phyloP scores from a whole-genome alignment of 2,888 invertebrate genomes.

The Hemistola chrysoprasaria region DNA sequence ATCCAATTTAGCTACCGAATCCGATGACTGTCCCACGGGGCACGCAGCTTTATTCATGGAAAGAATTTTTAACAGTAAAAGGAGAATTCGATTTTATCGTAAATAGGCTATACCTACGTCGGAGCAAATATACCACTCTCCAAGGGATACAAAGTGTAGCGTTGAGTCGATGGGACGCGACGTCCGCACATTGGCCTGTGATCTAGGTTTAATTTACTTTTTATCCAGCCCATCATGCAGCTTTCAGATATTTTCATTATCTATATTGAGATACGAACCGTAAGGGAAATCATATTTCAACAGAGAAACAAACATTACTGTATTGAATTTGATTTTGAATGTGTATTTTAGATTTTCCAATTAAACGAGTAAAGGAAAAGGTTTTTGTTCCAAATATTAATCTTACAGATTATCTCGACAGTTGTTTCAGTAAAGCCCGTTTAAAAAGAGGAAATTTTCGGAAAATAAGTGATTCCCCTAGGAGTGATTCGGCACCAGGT shows the following conservation, averaged over 20 bases:
- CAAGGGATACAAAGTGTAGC: constrained; percentile 2
- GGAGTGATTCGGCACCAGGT: background rate
- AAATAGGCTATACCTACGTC: constrained; percentile 16
- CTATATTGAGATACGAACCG: no score
- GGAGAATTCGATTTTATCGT: constrained; percentile 49
- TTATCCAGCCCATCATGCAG: no score
- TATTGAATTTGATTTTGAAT: no score
- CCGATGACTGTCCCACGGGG: constrained; percentile 65
- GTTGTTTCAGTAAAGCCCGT: background rate
- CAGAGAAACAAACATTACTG: no score
- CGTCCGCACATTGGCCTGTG: background rate
- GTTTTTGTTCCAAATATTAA: background rate
- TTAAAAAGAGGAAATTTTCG: constrained; percentile 1
- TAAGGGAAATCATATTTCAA: no score
- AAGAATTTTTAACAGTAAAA: constrained; percentile 58
- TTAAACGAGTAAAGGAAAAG: background rate
- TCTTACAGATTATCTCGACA: no score
- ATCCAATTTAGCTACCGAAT: constrained; percentile 70
- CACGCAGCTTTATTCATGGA: constrained; percentile 63
- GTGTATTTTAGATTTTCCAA: no score
- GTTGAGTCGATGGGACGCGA: no score
- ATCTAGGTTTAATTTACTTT: background rate
- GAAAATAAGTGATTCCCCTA: background rate
- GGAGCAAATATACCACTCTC: constrained; percentile 3
- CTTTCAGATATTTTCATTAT: no score